A percentile compares a stretch with the other conserved stretches of the same genome.
These are phyloP conservation scores for Halcyon leucocephala DNA, from an alignment of 2,797 vertebrate genomes.

Conservation along the genomic window DNA sequence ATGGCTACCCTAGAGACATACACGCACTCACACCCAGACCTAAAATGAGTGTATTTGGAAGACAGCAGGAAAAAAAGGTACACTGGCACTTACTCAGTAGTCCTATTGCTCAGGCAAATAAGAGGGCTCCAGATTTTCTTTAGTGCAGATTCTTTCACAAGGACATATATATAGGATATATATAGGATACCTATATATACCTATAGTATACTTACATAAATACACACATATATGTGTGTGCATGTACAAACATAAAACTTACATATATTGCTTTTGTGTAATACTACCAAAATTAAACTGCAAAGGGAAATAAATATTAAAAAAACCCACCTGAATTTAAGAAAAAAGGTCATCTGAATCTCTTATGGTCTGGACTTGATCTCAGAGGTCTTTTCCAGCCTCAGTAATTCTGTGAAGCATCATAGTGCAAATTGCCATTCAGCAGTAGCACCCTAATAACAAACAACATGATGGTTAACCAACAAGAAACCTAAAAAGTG, in stretches of 20 bases:
- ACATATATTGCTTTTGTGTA: neutral
- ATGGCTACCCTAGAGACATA: neutral
- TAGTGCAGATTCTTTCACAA: neutral
- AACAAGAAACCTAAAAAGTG: neutral
- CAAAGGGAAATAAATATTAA: neutral
- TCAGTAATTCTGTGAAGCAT: neutral
- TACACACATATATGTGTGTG: neutral
- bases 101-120: neutral
- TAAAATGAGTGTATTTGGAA: neutral
- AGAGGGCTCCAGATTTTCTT: neutral
- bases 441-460: neutral
- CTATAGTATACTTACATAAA: no score
- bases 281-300: neutral
- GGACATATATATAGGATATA: neutral
- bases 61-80: neutral
- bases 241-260: neutral
- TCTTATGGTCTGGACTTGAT: neutral
- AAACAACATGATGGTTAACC: neutral
- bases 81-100: neutral
- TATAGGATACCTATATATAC: neutral
- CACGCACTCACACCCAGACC: neutral
- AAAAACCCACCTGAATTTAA: neutral
- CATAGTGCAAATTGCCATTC: neutral
- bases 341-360: neutral
- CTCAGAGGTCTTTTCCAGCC: no score